These are phyloP conservation scores for Gallinago nigripennis DNA, from an alignment of 2,797 vertebrate genomes.

Conservation along the genomic window DNA sequence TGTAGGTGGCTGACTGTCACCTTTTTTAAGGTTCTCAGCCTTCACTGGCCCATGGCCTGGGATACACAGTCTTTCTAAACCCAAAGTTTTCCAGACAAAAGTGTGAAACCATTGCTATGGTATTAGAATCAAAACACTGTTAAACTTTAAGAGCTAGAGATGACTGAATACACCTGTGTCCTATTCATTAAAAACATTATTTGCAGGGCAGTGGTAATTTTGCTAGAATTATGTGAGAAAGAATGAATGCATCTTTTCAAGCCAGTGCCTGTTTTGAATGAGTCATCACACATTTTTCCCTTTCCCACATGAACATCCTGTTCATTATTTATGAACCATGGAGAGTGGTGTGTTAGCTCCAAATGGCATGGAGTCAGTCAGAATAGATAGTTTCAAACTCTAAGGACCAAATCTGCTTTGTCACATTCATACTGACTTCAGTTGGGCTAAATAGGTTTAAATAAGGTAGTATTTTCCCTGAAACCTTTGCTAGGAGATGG, in stretches of 20 bases:
- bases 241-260: neutral
- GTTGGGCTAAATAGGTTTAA: neutral
- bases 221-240: neutral
- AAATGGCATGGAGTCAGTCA: neutral
- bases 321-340: conserved; percentile 36
- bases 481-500: neutral
- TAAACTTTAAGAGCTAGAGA: neutral
- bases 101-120: neutral
- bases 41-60: neutral
- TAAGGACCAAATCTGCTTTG: neutral
- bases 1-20: neutral
- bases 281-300: neutral
- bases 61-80: neutral
- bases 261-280: neutral
- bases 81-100: neutral
- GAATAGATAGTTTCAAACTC: conserved; percentile 7
- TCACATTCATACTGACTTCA: neutral
- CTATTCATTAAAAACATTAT: neutral
- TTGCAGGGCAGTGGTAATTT: neutral
- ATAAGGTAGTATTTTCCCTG: neutral
- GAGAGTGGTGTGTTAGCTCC: neutral
- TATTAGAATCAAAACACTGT: neutral
- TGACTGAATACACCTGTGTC: neutral
- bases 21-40: neutral
- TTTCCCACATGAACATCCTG: neutral